phyloP scores from a whole-genome alignment of 2,113 vertebrate species.

The Phainopepla nitens region DNA sequence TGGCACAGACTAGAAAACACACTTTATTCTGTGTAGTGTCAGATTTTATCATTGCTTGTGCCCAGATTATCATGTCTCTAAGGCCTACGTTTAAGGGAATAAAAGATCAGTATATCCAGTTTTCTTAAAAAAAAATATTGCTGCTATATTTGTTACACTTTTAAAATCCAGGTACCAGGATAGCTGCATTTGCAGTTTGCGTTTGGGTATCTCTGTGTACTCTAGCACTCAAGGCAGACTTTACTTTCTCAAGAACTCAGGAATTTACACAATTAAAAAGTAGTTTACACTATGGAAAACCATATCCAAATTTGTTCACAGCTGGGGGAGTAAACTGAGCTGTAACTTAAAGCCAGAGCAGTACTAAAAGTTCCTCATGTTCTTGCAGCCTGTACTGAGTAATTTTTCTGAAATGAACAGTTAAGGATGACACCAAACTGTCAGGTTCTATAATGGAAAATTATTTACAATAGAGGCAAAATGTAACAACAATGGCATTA shows the following conservation, averaged over 20 bases:
- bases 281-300: not conserved
- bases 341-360: not conserved
- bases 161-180: not conserved
- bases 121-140: not conserved
- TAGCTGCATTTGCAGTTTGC: not conserved
- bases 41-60: not conserved
- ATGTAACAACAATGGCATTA: not conserved
- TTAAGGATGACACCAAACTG: not conserved
- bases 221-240: not conserved
- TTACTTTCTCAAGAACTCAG: not conserved
- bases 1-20: not conserved
- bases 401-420: not conserved
- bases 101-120: rapidly evolving
- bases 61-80: not conserved
- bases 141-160: not conserved
- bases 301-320: not conserved
- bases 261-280: not conserved
- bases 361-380: not conserved
- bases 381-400: not conserved
- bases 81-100: not conserved
- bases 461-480: not conserved
- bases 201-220: not conserved
- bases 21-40: not conserved
- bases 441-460: not conserved
- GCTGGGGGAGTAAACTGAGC: not conserved